phyloP scores from a whole-genome alignment of 2,797 vertebrate species.

The Lindbergichthys nudifrons region DNA sequence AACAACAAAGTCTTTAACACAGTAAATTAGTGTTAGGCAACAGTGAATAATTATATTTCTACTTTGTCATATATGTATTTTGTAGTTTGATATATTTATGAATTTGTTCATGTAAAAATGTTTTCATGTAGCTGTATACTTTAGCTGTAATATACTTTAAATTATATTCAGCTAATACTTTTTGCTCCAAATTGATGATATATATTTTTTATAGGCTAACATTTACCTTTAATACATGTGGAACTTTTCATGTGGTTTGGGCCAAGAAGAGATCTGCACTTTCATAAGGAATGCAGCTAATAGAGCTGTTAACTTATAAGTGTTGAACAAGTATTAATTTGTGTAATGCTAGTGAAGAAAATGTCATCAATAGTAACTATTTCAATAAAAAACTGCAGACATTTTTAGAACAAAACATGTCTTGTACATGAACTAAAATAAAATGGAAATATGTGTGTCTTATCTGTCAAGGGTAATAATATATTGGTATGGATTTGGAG shows the following conservation, averaged over 20 bases:
- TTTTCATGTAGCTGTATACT: neutral
- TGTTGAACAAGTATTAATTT: neutral
- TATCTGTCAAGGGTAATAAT: no score
- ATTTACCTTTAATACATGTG: neutral
- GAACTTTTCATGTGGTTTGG: neutral
- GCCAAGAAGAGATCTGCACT: neutral
- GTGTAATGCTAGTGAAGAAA: neutral
- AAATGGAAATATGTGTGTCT: no score
- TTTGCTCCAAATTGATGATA: neutral
- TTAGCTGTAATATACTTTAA: neutral
- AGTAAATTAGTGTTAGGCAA: neutral
- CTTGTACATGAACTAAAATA: no score
- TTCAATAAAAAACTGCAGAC: no score
- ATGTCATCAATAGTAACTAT: neutral
- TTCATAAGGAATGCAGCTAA: neutral
- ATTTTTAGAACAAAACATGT: no score
- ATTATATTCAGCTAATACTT: neutral
- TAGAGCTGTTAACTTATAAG: neutral
- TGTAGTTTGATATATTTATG: neutral
- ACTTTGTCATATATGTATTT: neutral
- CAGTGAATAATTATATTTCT: neutral
- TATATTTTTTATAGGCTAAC: neutral
- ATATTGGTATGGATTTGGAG: no score
- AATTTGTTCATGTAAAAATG: neutral
- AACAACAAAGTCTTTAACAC: neutral